A percentile compares a stretch with the other conserved stretches of the same genome.
phyloP scores from a whole-genome alignment of 2,113 vertebrate genomes.

The Lagopus leucura region DNA sequence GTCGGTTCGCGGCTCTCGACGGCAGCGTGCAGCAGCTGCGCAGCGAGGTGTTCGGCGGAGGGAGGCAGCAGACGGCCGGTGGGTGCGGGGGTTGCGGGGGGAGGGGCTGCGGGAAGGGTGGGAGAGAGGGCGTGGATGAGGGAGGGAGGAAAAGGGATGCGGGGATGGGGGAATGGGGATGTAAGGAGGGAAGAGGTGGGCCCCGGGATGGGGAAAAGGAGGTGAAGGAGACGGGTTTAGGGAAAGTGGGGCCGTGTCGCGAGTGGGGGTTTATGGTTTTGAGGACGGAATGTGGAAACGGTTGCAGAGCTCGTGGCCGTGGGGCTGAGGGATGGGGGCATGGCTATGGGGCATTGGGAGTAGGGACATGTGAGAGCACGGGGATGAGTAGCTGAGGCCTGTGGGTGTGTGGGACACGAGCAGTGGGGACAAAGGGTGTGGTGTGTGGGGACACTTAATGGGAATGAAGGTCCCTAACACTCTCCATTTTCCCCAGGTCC shows the following conservation, averaged over 20 bases:
- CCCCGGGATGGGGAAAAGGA: background rate
- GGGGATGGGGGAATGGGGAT: too few relatives aligned
- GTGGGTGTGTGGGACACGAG: background rate
- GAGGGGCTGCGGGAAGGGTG: too few relatives aligned
- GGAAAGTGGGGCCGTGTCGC: background rate
- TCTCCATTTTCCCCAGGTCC: slow-evolving; percentile 59
- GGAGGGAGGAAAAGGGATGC: too few relatives aligned
- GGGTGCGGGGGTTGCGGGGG: slow-evolving; percentile 13
- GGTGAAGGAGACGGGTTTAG: background rate
- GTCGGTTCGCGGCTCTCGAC: slow-evolving; percentile 80
- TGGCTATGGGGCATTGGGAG: too few relatives aligned
- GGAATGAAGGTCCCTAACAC: background rate
- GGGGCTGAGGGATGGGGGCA: background rate
- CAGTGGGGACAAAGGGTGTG: background rate
- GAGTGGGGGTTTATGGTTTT: background rate
- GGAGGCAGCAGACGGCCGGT: too few relatives aligned
- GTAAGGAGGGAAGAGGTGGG: background rate
- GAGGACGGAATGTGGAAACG: background rate
- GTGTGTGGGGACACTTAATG: too few relatives aligned
- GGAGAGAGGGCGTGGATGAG: background rate
- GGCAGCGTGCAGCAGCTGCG: slow-evolving; percentile 80
- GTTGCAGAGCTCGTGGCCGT: background rate
- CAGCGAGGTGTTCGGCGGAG: slow-evolving; percentile 69
- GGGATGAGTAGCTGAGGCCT: background rate
- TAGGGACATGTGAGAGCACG: too few relatives aligned